These are phyloP conservation scores for Drosophila arizonae DNA, from an alignment of 1,140 invertebrate species.

Conservation along the genomic window DNA sequence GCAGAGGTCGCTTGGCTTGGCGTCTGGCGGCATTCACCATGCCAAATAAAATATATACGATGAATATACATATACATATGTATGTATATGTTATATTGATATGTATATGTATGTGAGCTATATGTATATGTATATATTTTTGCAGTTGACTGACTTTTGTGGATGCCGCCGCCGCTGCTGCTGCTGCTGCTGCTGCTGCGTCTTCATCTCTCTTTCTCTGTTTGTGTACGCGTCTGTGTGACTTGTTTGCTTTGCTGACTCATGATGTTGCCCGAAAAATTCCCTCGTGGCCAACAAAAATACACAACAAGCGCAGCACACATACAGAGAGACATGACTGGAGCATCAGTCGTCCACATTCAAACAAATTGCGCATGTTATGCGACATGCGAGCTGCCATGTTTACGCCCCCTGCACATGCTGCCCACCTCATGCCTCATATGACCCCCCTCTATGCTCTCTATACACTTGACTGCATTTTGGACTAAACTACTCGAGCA, in stretches of 20 bases:
- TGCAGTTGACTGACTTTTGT: conserved; percentile 72
- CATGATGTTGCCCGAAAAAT: conserved; percentile 66
- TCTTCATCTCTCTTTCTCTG: conserved; percentile 2
- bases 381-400: conserved; percentile 75
- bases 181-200: neutral
- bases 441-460: neutral
- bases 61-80: conserved; percentile 7
- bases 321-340: conserved; percentile 20
- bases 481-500: neutral
- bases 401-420: conserved; percentile 36
- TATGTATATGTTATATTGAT: conserved; percentile 3
- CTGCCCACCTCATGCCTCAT: neutral
- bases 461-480: conserved; percentile 19
- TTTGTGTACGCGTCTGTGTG: conserved; percentile 57
- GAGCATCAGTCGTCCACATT: conserved; percentile 35
- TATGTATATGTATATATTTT: conserved; percentile 65
- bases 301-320: conserved; percentile 36
- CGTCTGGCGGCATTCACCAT: conserved; percentile 7
- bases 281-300: conserved; percentile 64
- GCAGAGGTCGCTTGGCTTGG: neutral
- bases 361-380: conserved; percentile 73
- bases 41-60: conserved; percentile 10
- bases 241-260: conserved; percentile 72
- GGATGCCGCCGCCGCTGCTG: neutral
- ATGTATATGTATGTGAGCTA: neutral